These are phyloP conservation scores for Elephantulus edwardii DNA, from an alignment of 2,113 vertebrate genomes.

Conservation along the genomic window DNA sequence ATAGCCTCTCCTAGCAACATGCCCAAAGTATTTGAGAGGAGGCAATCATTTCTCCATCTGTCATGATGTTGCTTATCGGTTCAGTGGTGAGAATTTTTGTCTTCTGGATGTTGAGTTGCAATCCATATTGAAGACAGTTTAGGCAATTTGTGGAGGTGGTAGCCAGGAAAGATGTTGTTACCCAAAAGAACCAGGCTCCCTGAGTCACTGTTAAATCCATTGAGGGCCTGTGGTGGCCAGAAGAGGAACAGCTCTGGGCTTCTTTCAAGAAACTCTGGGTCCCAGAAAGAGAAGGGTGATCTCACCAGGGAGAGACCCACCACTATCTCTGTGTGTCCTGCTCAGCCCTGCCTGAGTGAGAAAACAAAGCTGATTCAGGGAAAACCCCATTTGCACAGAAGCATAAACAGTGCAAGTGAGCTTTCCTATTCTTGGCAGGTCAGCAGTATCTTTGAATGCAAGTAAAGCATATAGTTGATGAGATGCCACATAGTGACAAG, in stretches of 20 bases:
- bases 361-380: background rate
- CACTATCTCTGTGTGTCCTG: background rate
- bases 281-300: background rate
- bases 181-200: background rate
- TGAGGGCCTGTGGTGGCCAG: background rate
- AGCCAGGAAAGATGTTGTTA: background rate
- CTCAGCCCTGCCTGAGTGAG: background rate
- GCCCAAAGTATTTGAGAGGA: too few species aligned
- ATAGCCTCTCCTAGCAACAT: too few species aligned
- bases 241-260: background rate
- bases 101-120: too few species aligned
- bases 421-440: background rate
- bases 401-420: background rate
- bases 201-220: background rate
- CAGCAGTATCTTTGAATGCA: conserved; percentile 31
- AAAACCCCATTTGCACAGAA: background rate
- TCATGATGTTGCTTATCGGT: too few species aligned
- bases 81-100: too few species aligned
- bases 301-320: background rate
- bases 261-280: background rate
- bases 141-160: background rate
- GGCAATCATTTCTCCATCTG: too few species aligned
- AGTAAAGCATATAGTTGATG: conserved; percentile 5
- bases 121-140: too few species aligned
- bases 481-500: conserved; percentile 46